Evolutionary conservation across 1,140 invertebrate species (phyloP).

Genomic region (Venturia canescens): DNA sequence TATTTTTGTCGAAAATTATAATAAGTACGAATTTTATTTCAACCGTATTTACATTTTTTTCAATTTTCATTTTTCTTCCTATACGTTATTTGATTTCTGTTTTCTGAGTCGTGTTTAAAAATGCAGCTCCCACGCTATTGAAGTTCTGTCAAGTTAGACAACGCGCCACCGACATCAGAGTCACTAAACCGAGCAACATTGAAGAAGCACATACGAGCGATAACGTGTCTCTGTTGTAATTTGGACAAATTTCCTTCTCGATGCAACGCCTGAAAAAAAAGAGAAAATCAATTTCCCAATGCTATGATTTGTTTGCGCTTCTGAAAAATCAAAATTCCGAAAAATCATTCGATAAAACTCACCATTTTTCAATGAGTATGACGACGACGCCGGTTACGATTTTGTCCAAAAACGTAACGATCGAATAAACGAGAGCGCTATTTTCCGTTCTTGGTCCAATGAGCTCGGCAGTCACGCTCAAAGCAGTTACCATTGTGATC

Average conservation of each 20-base stretch:
- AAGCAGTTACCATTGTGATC: constrained; percentile 91
- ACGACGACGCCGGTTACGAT: constrained; percentile 92
- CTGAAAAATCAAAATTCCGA: not conserved
- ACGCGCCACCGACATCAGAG: constrained; percentile 70
- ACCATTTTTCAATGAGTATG: constrained; percentile 89
- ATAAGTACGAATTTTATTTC: too few species aligned
- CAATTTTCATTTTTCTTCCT: not conserved
- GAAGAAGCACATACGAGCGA: constrained; percentile 86
- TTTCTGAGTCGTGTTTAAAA: not conserved
- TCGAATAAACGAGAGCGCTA: constrained; percentile 94
- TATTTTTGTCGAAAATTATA: too few species aligned
- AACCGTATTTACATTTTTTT: too few species aligned
- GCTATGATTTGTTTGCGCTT: too few species aligned
- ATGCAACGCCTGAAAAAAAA: constrained; percentile 80
- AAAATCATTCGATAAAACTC: constrained; percentile 64
- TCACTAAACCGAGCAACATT: constrained; percentile 82
- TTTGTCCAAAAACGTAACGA: constrained; percentile 97
- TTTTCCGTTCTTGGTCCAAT: constrained; percentile 92
- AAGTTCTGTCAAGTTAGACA: constrained; percentile 50
- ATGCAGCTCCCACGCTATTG: too few species aligned
- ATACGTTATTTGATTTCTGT: not conserved
- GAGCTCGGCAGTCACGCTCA: constrained; percentile 94
- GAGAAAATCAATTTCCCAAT: not conserved
- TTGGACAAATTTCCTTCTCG: constrained; percentile 80
- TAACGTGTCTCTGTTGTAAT: constrained; percentile 87